Base-by-base conservation (phyloP, 1,140 invertebrate genomes). In the Hylaeus anthracinus region DNA sequence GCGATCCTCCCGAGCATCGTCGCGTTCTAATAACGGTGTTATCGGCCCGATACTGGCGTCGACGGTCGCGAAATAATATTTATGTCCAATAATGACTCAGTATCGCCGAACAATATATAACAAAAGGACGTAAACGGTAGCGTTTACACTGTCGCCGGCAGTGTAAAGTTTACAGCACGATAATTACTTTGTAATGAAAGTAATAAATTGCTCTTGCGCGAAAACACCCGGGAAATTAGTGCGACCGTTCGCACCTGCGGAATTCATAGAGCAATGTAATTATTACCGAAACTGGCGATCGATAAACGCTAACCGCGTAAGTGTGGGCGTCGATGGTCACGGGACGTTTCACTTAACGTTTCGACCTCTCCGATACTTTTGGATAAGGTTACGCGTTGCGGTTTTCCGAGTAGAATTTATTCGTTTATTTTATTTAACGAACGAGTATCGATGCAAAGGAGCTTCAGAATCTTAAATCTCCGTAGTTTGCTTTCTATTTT, bases 101-200 rank as follows among this genome's bases (percentile, higher is more conserved):
- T 65, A 56, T 79, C 51, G 70, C 63, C 43, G 64, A 72, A 79
- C 39, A 56, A 65, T 73, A 56, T 56, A 73, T n/a, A 79, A 72
- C 69, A 5, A 26, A 26, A 26, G 26, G 12, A 15, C 1, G 58
- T 45, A 55, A 56, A 53, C 61, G 26, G 26, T 26, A 15, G 51
- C 53, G 45, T 55, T 72, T 3, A 9, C 8, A 61, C 10, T 10
- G 6, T n/a, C 15, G 2, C 39, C 14, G 45, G 26, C 26, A 26
- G 48, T 41, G 48, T 37, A 70, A 56, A 67, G 56, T 53, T 70
- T 56, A 53, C 53, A 5, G 15, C 63, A 6, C n/a, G 63, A 65
- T 65, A 75, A 75, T 75, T 56, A 56, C 72, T 75, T 65, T 56
- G 43, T 66, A 75, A 75, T 75, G 43, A 65, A 45, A 75, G 48